Base-by-base conservation (phyloP, 1,140 invertebrate genomes). In the Chymomyza costata region DNA sequence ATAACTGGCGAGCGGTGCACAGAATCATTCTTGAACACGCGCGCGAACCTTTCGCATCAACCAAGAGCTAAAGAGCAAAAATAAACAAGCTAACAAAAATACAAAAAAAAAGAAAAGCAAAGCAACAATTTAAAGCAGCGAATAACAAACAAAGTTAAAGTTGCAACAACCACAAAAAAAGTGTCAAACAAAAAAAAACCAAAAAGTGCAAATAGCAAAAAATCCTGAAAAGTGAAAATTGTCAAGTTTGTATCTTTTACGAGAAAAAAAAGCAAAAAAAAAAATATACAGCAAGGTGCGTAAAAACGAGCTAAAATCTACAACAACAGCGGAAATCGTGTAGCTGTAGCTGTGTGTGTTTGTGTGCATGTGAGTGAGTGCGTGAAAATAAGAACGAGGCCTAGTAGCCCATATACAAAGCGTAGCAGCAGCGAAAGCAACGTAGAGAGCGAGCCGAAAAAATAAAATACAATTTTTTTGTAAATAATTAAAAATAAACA, bases 21-120 rank as follows among this genome's bases (percentile, higher is more conserved):
- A 84, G 82, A 84, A 84, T 84, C 69, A 84, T 84, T 84, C 82
- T 84, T 80, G 54, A 84, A 84, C 66, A 52, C 82, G 82, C 82
- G 82, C 82, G 82, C 73, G 82, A 84, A 81, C 78, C 38, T 63
- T 62, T 71, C 68, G 73, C 78, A 82, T 48, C 74, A 70, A 28
- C 49, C 54, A 60, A 64, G 32, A 64, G 55, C 49, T 46, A 11
- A 31, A 38, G 32, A 53, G 46, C 52, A 52, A 55, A 15, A 45
- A 43, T 45, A 30, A 56, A 52, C 43, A 47, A 25, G 15, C 37
- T 37, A 45, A 13, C 31, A 34, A 34, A 34, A 34, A 34, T n/a
- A n/a, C 34, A 28, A 37, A 15, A 28, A 35, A 1, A 39, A 46
- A 32, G 6, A 2, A 59, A 30, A 44, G 31, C n/a, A 1, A 34